Evolutionary conservation across 2,797 vertebrate genomes (phyloP).

Genomic region (Labroides dimidiatus): DNA sequence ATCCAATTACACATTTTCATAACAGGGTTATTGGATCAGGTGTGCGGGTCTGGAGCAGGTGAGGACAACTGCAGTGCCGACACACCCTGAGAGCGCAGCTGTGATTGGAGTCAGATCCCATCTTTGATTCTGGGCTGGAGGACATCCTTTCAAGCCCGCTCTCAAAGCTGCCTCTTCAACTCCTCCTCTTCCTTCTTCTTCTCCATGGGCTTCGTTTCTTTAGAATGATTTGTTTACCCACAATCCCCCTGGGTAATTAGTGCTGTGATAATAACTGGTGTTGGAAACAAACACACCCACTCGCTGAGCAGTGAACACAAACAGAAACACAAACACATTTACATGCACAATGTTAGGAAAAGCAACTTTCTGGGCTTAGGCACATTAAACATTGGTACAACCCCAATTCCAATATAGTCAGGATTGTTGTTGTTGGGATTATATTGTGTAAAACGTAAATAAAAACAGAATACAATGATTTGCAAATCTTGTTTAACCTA

Average conservation of each 20-base stretch:
- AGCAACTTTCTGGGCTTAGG: slow-evolving; percentile 43
- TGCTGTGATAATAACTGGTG: slow-evolving; percentile 74
- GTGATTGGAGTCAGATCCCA: slow-evolving; percentile 24
- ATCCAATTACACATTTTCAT: slow-evolving; percentile 49
- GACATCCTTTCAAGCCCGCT: slow-evolving; percentile 43
- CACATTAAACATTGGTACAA: slow-evolving; percentile 21
- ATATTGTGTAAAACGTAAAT: too few species aligned
- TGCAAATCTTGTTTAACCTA: too few species aligned
- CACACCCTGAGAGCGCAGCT: not conserved
- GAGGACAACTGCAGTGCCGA: slow-evolving; percentile 19
- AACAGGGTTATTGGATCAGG: slow-evolving; percentile 41
- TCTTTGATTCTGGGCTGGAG: slow-evolving; percentile 45
- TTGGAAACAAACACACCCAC: slow-evolving; percentile 80
- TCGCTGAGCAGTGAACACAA: slow-evolving; percentile 51
- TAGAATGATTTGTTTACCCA: slow-evolving; percentile 80
- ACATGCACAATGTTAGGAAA: slow-evolving; percentile 32
- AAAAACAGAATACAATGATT: too few species aligned
- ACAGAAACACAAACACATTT: slow-evolving; percentile 32
- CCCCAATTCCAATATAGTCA: too few species aligned
- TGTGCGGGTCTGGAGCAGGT: slow-evolving; percentile 34
- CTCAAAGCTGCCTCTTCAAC: slow-evolving; percentile 28
- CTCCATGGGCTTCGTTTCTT: slow-evolving; percentile 65
- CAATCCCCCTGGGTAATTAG: slow-evolving; percentile 80
- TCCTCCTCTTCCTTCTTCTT: slow-evolving; percentile 44
- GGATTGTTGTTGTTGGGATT: too few species aligned